These are phyloP conservation scores for Sarcophaga bullata DNA, from an alignment of 1,140 invertebrate genomes.

Conservation along the genomic window DNA sequence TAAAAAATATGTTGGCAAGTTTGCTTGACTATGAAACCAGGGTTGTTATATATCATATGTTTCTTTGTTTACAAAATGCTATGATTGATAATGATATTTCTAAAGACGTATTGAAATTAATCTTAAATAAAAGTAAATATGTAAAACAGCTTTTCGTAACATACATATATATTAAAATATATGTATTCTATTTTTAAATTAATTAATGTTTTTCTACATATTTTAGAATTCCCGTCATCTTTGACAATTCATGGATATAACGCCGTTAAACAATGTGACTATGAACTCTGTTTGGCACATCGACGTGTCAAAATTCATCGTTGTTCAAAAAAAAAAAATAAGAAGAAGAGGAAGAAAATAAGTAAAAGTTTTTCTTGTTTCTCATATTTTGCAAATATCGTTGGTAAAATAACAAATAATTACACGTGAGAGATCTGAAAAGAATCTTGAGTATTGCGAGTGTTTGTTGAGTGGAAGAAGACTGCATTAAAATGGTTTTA, in stretches of 20 bases:
- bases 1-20: no score
- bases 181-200: no score
- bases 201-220: neutral
- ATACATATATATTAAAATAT: no score
- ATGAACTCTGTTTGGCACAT: conserved; percentile 10
- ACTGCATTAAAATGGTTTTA: conserved; percentile 90
- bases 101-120: no score
- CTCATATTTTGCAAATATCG: conserved; percentile 2
- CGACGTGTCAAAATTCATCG: conserved; percentile 35
- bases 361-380: conserved; percentile 27
- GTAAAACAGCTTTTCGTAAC: no score
- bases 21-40: neutral
- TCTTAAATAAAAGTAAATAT: no score
- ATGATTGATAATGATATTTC: no score
- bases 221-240: neutral
- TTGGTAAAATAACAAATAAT: conserved; percentile 1
- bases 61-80: neutral
- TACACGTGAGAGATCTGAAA: neutral
- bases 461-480: neutral
- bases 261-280: neutral
- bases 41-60: neutral
- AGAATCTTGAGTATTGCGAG: neutral
- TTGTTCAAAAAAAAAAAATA: neutral
- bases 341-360: neutral
- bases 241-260: neutral